phyloP scores from a whole-genome alignment of 1,140 invertebrate species.

The Druon quercuslanigerum region DNA sequence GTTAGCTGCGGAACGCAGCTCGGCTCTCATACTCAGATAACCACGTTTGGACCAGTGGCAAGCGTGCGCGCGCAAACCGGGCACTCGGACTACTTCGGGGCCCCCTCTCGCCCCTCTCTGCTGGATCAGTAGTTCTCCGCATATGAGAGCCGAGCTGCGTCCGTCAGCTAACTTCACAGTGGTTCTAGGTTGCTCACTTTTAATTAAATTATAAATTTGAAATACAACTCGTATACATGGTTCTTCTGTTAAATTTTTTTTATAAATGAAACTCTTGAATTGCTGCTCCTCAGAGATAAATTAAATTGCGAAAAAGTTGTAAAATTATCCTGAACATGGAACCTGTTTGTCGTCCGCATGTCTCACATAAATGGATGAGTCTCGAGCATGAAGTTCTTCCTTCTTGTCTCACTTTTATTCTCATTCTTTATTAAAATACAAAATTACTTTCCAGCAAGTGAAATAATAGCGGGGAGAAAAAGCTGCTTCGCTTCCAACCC shows the following conservation, averaged over 20 bases:
- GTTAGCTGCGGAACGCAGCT: no score
- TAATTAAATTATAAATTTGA: no score
- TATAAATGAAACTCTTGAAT: background rate
- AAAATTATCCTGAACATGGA: conserved; percentile 51
- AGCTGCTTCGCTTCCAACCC: background rate
- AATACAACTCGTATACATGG: background rate
- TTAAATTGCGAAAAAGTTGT: conserved; percentile 58
- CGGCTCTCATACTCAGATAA: no score
- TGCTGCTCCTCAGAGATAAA: conserved; percentile 49
- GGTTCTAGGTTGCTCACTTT: no score
- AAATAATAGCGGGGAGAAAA: conserved; percentile 12
- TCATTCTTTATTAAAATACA: conserved; percentile 23
- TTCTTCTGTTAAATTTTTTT: conserved; percentile 25
- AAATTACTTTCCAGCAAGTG: background rate
- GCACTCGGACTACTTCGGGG: no score
- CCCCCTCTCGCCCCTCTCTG: no score
- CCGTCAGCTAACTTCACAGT: no score
- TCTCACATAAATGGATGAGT: conserved; percentile 11
- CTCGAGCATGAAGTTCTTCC: background rate
- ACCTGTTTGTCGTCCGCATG: background rate
- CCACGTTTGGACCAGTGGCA: no score
- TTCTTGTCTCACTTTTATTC: background rate
- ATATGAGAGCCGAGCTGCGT: no score
- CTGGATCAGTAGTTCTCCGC: no score
- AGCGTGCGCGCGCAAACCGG: no score